Evolutionary conservation across 2,888 invertebrate species (phyloP), one percentile per base, ranked within the genome.

Genomic region (Platerodrilus igneus): DNA sequence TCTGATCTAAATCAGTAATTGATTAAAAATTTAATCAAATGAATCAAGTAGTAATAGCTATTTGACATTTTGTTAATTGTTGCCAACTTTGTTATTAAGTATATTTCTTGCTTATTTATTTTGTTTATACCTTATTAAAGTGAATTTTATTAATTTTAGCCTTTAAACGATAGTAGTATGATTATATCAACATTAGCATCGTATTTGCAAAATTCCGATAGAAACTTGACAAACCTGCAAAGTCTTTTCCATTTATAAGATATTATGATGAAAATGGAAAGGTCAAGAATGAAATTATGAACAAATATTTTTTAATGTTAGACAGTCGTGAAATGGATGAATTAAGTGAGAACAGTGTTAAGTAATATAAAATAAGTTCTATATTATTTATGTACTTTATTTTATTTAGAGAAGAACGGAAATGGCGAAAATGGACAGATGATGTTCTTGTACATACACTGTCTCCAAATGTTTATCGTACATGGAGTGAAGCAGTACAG

Each of bases 361-460:
- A 6, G 19, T 19, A 19, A 25, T 33, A 15, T 18, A 16, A 13
- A 19, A 38, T 13, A 15, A 25, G 3, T 28, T 26, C 36, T 21
- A 34, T 19, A 37, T 18, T 8, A n/a, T n/a, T n/a, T n/a, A n/a
- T 16, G 41, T 32, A 3, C 14, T 40, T 17, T 25, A n/a, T 41
- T 51, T 47, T 48, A 73, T 74, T 27, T 59, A 94, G 94, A 22
- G 85, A 87, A 52, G 97, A 97, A 68, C 78, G 92, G 19, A 84
- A 90, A 59, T 99, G 97, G 97, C 77, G 99, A 29, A 79, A 83
- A 59, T 99, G 99, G 99, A 87, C 86, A 0, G 99, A 99, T 64
- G 77, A 80, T 30, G 81, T 84, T 22, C 74, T 96, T 1, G 94
- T 99, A 0, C 97, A 96, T 63, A 81, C 84, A 0, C 72, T 99